Base-by-base conservation (phyloP, 1,140 invertebrate genomes). In the Branchinecta lynchi region DNA sequence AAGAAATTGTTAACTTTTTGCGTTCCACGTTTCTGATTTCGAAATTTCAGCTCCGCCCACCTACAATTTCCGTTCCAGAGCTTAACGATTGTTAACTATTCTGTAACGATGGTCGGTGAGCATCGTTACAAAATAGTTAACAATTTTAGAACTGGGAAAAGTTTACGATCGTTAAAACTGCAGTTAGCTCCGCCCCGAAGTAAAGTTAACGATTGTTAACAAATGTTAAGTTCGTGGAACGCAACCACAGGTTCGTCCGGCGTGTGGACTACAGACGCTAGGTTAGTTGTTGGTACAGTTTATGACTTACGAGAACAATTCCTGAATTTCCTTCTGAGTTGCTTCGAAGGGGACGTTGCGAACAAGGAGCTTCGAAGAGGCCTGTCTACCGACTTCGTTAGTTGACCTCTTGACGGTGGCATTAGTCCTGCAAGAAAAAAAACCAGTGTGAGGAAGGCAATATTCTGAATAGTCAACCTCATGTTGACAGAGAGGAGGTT, bases 281-380 rank as follows among this genome's bases (percentile, higher is more conserved):
- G 65, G 7, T 32, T 43, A 69, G 72, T 70, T 20, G 5, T 20
- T 43, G 32, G 68, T 45, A 17, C 20, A 8, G 43, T 21, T 71
- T 7, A 44, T 8, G 32, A 76, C 81, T 79, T 84, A 94, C 92
- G 86, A 89, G 79, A 98, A 99, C 71, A 99, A 83, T 76, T 97
- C 90, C 66, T 84, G 81, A 45, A 99, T 81, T 87, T 99, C 96
- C 73, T 88, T 86, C 9, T 80, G 77, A 67, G 88, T 93, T 2
- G 96, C 95, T 82, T 98, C 91, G 83, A 99, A 99, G 5, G 96
- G 93, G 73, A 98, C 87, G 79, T 99, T 99, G 73, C 90, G 81
- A 0, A 98, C 89, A 2, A 98, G 79, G 72, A 99, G 92, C 81
- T 98, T 98, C 0, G 67, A 65, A 8, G 71, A 71, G 15, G 69